These are phyloP conservation scores for Ridgeia piscesae DNA, from an alignment of 1,140 invertebrate genomes.

Conservation along the genomic window DNA sequence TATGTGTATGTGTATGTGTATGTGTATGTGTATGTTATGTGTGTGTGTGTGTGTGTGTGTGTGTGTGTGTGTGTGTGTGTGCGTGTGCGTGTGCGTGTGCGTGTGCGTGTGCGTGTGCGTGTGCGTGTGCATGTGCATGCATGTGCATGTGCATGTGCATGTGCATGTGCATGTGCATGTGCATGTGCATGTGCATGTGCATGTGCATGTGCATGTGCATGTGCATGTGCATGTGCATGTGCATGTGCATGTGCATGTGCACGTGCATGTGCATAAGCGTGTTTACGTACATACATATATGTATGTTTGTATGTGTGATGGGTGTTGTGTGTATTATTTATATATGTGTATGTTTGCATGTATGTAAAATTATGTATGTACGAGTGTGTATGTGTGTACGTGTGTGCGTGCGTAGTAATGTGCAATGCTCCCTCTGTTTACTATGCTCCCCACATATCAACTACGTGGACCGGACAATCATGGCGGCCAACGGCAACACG, in stretches of 20 bases:
- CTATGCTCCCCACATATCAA: no score
- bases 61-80: not conserved
- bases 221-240: not conserved
- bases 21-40: no score
- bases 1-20: no score
- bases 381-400: not conserved
- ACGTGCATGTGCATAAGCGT: no score
- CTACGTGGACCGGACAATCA: no score
- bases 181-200: not conserved
- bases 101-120: not conserved
- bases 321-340: no score
- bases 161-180: not conserved
- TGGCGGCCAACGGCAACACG: not conserved
- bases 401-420: not conserved
- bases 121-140: not conserved
- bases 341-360: no score
- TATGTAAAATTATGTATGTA: no score
- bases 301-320: no score
- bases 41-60: not conserved
- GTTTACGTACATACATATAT: no score
- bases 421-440: no score
- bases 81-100: not conserved
- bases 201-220: not conserved
- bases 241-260: not conserved
- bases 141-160: not conserved